Percentiles rank a stretch among this genome's conserved stretches.
These are phyloP conservation scores for Urocitellus parryii DNA, from an alignment of 2,113 vertebrate species.

Conservation along the genomic window DNA sequence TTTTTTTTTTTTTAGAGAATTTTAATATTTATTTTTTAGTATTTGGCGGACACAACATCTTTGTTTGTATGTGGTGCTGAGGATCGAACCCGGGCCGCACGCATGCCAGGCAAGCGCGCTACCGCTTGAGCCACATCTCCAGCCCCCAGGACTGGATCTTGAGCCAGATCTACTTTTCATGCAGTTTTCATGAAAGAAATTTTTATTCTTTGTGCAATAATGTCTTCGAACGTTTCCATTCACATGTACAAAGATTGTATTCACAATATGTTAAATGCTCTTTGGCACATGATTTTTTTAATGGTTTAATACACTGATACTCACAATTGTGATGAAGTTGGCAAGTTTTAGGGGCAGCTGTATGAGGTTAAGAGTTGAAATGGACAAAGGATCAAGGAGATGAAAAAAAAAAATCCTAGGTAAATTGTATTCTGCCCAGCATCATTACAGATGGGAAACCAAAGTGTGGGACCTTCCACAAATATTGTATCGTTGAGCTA, in stretches of 20 bases:
- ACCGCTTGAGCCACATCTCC: no score
- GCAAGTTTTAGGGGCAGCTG: background rate
- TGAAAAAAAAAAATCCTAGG: background rate
- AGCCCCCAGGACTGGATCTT: background rate
- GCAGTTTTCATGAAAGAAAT: slow-evolving; percentile 21
- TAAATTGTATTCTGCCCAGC: background rate
- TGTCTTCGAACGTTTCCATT: slow-evolving; percentile 32
- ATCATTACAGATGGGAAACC: background rate
- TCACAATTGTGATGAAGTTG: background rate
- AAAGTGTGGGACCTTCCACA: background rate
- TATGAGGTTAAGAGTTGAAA: slow-evolving; percentile 54
- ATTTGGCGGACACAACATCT: no score
- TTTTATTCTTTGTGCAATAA: slow-evolving; percentile 41
- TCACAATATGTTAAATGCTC: background rate
- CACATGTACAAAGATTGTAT: slow-evolving; percentile 28
- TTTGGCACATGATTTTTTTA: background rate
- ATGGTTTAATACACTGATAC: background rate
- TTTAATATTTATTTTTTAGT: no score
- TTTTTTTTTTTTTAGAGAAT: no score
- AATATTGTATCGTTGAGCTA: background rate
- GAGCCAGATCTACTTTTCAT: background rate
- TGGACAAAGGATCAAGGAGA: background rate
- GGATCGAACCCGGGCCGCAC: no score
- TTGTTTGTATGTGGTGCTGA: no score
- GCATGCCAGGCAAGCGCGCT: no score